phyloP scores from a whole-genome alignment of 92 coral and sea anemone genomes.

The Porites cylindrica region DNA sequence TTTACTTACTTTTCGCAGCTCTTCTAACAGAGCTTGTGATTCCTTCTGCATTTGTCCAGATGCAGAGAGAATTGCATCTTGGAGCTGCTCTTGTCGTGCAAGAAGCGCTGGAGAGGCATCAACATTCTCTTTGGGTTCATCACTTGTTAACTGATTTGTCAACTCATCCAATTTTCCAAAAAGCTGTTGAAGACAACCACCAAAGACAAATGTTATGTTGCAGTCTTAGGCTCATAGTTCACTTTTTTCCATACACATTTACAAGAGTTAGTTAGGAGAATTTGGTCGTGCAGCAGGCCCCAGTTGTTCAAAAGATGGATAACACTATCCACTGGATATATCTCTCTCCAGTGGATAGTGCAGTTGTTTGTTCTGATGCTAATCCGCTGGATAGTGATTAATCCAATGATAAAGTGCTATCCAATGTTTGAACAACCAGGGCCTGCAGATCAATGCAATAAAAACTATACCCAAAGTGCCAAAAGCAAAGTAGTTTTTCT shows the following conservation, averaged over 20 bases:
- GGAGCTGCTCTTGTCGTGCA: conserved; percentile 89
- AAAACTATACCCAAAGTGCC: too few relatives aligned
- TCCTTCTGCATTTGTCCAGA: conserved; percentile 96
- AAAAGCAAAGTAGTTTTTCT: too few relatives aligned
- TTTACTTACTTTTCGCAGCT: conserved; percentile 78
- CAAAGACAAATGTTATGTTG: background rate
- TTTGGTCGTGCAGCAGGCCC: background rate
- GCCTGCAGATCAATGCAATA: too few relatives aligned
- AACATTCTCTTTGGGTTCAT: conserved; percentile 98
- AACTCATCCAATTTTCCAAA: conserved; percentile 83
- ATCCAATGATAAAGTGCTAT: too few relatives aligned
- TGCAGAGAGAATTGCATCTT: conserved; percentile 88
- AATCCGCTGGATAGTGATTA: too few relatives aligned
- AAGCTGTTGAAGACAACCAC: conserved; percentile 59
- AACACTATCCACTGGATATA: too few relatives aligned
- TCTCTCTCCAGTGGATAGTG: too few relatives aligned
- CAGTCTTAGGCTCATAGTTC: background rate
- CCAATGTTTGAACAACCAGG: too few relatives aligned
- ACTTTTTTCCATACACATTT: background rate
- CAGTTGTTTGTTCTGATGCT: too few relatives aligned
- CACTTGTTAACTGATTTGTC: conserved; percentile 94
- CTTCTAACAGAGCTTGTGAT: conserved; percentile 87
- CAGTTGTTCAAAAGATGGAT: background rate
- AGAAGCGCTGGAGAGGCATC: conserved; percentile 90
- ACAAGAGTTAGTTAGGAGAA: background rate